These are phyloP conservation scores for Nephrotoma flavescens DNA, from an alignment of 2,888 invertebrate species.

Conservation along the genomic window DNA sequence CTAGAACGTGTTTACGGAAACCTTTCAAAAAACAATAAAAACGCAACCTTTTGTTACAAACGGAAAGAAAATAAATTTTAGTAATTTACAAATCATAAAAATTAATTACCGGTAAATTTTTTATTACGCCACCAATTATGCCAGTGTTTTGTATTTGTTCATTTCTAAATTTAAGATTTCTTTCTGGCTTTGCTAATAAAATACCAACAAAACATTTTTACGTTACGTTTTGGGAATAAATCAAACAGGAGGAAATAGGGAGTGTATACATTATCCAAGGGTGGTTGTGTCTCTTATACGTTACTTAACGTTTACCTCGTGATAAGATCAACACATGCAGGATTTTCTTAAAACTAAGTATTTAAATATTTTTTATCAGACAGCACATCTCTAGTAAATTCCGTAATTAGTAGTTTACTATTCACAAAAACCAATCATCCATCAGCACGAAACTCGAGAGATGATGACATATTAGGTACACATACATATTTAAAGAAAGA, in stretches of 20 bases:
- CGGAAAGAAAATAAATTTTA: background rate
- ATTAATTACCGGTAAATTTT: background rate
- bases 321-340: background rate
- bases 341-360: background rate
- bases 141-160: background rate
- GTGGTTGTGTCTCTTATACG: no score
- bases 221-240: background rate
- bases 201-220: background rate
- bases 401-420: background rate
- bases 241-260: background rate
- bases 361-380: background rate
- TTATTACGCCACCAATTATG: background rate
- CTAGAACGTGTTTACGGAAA: background rate
- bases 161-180: background rate
- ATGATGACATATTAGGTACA: background rate
- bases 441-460: background rate
- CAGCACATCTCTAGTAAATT: background rate
- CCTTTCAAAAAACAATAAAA: background rate
- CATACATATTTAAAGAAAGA: background rate
- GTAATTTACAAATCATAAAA: background rate
- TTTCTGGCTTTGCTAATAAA: background rate
- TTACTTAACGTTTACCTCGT: background rate
- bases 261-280: background rate
- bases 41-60: background rate
- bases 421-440: background rate